Conservation (phyloP, 2,888 invertebrate species). For the Sympetrum striolatum region DNA sequence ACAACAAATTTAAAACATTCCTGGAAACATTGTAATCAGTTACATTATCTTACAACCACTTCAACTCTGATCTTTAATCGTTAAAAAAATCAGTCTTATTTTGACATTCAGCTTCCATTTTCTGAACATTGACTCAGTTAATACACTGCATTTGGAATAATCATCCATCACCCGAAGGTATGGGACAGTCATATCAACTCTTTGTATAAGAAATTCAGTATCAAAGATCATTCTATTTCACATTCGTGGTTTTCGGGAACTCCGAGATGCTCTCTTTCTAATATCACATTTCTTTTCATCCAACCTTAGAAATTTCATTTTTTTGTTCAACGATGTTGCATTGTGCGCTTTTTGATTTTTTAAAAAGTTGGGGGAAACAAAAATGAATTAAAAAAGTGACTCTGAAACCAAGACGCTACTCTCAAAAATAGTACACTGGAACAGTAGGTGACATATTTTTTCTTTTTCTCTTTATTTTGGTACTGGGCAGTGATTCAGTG, state of each 20-base stretch:
- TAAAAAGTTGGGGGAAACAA: neutral
- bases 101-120: slow-evolving; percentile 3
- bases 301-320: neutral
- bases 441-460: neutral
- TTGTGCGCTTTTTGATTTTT: neutral
- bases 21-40: neutral
- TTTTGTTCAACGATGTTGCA: neutral
- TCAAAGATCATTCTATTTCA: neutral
- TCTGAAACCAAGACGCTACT: neutral
- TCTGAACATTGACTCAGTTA: neutral
- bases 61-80: neutral
- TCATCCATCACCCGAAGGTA: neutral
- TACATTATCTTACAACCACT: neutral
- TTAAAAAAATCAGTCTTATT: slow-evolving; percentile 29
- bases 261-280: neutral
- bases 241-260: neutral
- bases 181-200: neutral
- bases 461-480: neutral
- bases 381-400: neutral
- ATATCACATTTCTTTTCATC: neutral
- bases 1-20: neutral
- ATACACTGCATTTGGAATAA: neutral
- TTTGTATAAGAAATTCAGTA: neutral
- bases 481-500: neutral
- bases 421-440: neutral